Percentiles rank a stretch among this genome's conserved stretches.
phyloP scores from a whole-genome alignment of 2,888 invertebrate genomes.

The Malacosoma neustria region DNA sequence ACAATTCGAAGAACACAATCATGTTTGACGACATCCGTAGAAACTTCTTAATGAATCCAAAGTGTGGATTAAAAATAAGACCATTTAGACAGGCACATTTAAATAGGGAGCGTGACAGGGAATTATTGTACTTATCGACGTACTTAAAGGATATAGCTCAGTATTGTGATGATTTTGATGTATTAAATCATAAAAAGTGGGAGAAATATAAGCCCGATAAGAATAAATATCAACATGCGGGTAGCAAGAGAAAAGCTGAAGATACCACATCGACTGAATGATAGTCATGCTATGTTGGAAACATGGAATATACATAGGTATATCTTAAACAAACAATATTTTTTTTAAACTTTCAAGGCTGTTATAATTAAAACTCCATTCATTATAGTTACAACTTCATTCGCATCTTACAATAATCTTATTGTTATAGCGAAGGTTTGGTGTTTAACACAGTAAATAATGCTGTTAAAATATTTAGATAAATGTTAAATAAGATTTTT shows the following conservation, averaged over 20 bases:
- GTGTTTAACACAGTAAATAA: too few relatives aligned
- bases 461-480: too few relatives aligned
- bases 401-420: too few relatives aligned
- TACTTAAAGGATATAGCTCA: slow-evolving; percentile 89
- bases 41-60: slow-evolving; percentile 98
- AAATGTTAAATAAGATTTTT: too few relatives aligned
- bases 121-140: slow-evolving; percentile 85
- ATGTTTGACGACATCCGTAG: slow-evolving; percentile 98
- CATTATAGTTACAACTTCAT: too few relatives aligned
- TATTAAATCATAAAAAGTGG: slow-evolving; percentile 94
- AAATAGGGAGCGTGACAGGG: slow-evolving; percentile 88
- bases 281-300: slow-evolving; percentile 20
- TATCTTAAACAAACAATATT: background rate
- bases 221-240: slow-evolving; percentile 35
- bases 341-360: too few relatives aligned
- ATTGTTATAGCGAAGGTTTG: too few relatives aligned
- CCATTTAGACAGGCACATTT: slow-evolving; percentile 94
- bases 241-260: slow-evolving; percentile 64
- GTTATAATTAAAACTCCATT: too few relatives aligned
- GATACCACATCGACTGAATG: slow-evolving; percentile 58
- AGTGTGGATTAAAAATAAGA: slow-evolving; percentile 91
- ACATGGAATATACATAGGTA: background rate
- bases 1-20: slow-evolving; percentile 92
- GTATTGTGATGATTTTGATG: slow-evolving; percentile 86
- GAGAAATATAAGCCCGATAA: slow-evolving; percentile 81